phyloP scores from a whole-genome alignment of 2,888 invertebrate species.

The Andrena flavipes region DNA sequence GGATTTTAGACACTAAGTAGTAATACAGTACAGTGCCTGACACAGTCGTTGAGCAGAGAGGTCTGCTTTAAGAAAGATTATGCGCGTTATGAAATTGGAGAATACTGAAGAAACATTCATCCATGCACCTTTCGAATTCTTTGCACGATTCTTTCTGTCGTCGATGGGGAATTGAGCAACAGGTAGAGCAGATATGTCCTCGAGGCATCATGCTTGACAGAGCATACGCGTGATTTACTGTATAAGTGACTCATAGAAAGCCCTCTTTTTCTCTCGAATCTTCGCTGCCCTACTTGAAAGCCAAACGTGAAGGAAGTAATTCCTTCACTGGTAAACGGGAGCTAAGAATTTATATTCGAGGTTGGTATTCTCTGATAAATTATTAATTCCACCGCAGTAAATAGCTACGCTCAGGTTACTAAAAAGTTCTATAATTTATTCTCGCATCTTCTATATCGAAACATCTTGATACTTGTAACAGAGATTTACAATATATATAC shows the following conservation, averaged over 20 bases:
- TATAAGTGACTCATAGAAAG: slow-evolving; percentile 72
- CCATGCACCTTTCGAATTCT: slow-evolving; percentile 62
- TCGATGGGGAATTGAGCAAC: slow-evolving; percentile 78
- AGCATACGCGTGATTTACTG: slow-evolving; percentile 73
- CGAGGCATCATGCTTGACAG: slow-evolving; percentile 74
- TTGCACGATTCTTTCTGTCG: slow-evolving; percentile 66
- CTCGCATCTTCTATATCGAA: too few relatives aligned
- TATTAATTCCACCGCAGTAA: slow-evolving; percentile 25
- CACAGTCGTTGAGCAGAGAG: background rate
- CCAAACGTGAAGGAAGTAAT: slow-evolving; percentile 55
- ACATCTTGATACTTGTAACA: too few relatives aligned
- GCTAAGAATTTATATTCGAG: slow-evolving; percentile 41
- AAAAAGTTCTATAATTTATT: too few relatives aligned
- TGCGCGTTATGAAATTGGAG: slow-evolving; percentile 14
- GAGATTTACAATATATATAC: too few relatives aligned
- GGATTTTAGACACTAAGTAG: too few relatives aligned
- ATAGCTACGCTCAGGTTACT: background rate
- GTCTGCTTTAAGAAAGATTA: slow-evolving; percentile 2
- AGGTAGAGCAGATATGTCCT: slow-evolving; percentile 81
- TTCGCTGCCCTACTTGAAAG: slow-evolving; percentile 26
- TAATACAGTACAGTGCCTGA: background rate
- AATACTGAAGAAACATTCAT: slow-evolving; percentile 15
- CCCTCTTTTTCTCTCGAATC: slow-evolving; percentile 58
- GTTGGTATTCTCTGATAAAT: slow-evolving; percentile 30
- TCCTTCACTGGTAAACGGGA: slow-evolving; percentile 22